Conservation (phyloP, 2,888 invertebrate species). For the Anoplius nigerrimus region DNA sequence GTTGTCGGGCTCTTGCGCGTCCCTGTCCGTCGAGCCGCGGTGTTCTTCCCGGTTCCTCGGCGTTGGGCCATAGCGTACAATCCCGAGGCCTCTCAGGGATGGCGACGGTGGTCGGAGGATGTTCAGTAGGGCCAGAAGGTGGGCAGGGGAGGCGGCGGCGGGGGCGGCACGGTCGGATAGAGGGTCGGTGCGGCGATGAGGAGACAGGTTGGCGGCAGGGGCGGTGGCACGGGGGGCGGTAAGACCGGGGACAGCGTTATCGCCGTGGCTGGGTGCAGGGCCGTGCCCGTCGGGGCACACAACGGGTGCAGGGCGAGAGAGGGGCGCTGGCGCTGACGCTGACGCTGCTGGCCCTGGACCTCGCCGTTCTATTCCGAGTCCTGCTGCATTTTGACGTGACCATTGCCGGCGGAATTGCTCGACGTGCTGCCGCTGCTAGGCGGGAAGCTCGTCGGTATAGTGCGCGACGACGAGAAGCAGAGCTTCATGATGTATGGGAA, state of each 20-base stretch:
- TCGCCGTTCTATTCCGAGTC: slow-evolving; percentile 75
- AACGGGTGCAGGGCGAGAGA: slow-evolving; percentile 66
- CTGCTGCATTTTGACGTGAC: slow-evolving; percentile 74
- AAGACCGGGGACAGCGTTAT: slow-evolving; percentile 74
- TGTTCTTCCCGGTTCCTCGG: background rate
- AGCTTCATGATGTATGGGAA: slow-evolving; percentile 99
- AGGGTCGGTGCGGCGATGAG: slow-evolving; percentile 70
- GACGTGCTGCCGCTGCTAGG: slow-evolving; percentile 65
- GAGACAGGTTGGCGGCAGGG: slow-evolving; percentile 69
- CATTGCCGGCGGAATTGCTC: slow-evolving; percentile 72
- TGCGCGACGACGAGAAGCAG: slow-evolving; percentile 93
- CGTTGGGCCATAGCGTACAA: no score
- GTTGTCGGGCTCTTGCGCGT: background rate
- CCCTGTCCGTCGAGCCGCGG: no score
- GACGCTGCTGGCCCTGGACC: slow-evolving; percentile 74
- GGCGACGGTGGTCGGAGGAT: no score
- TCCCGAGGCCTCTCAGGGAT: no score
- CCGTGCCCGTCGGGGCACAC: slow-evolving; percentile 63
- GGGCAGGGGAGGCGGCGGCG: slow-evolving; percentile 70
- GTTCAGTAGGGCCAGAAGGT: slow-evolving; percentile 72
- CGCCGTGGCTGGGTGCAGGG: slow-evolving; percentile 66
- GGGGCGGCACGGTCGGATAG: slow-evolving; percentile 68
- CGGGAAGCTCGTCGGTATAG: slow-evolving; percentile 76
- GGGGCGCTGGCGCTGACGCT: slow-evolving; percentile 70
- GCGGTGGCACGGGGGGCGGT: slow-evolving; percentile 67